Evolutionary conservation across 1,140 invertebrate genomes (phyloP), one percentile per base, ranked within the genome.

Genomic region (Chionoecetes opilio): DNA sequence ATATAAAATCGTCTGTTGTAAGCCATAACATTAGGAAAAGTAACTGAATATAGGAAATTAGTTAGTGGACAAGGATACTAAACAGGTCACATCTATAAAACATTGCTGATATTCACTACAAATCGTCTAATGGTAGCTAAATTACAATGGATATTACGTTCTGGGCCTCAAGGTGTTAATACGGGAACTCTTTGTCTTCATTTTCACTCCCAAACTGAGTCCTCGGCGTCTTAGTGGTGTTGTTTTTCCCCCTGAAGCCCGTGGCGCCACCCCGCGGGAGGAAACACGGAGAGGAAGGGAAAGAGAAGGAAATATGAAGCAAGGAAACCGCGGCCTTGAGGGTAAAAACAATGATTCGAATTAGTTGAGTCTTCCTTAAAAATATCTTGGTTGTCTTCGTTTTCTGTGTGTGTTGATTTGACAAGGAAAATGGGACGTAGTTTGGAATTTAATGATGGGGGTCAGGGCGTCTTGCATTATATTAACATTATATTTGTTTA

Each of bases 181-280:
- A n/a, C n/a, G n/a, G n/a, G n/a, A n/a, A n/a, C n/a, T n/a, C n/a
- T n/a, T n/a, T n/a, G n/a, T n/a, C 9, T 2, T 53, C 11, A 53
- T 1, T 14, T 11, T 53, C 46, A 11, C 46, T 53, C 9, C 21
- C 11, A 53, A 53, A 53, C 0, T 53, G 21, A 53, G 46, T 14
- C 11, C 63, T 75, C 0, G 63, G 21, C 63, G 21, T 26, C 63
- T 75, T 26, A 75, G 21, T 75, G 21, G 0, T 75, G 8, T n/a
- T 75, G 35, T 88, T 38, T 89, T 89, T 29, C 87, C 11, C 31
- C 26, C 34, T 38, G 37, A 89, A 89, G 87, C 87, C 87, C 17
- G 14, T 89, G 35, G 34, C 41, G 35, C 87, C 87, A 26, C 87
- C 87, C 35, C 35, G 87, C 26, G 63, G 63, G 21, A 75, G 63